These are phyloP conservation scores for Lissocephala sabroskyi DNA, from an alignment of 2,888 invertebrate species.

Conservation along the genomic window DNA sequence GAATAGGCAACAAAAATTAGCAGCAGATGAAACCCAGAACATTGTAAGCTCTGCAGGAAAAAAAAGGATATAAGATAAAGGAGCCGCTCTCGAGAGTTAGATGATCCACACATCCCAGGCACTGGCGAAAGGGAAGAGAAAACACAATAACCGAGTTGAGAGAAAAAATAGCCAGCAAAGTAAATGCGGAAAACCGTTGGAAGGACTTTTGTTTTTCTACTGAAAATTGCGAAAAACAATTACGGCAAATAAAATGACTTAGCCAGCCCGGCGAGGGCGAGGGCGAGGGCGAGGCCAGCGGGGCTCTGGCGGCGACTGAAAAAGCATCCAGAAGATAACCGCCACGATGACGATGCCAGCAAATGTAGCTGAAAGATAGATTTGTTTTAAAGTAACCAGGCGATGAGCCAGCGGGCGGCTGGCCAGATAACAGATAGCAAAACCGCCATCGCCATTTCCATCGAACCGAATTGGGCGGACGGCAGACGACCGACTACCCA, in stretches of 20 bases:
- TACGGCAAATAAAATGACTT: constrained; percentile 2
- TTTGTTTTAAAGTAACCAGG: constrained; percentile 26
- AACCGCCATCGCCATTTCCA: no score
- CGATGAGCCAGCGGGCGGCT: background rate
- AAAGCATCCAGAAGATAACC: background rate
- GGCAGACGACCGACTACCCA: no score
- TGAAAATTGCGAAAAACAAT: constrained; percentile 3
- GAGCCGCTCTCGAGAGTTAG: no score
- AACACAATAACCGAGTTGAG: background rate
- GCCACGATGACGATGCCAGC: background rate
- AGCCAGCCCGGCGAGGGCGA: background rate
- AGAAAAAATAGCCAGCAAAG: background rate
- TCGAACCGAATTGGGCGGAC: no score
- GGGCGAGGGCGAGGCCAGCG: background rate
- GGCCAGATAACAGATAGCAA: background rate
- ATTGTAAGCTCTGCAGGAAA: no score
- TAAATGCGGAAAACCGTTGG: no score
- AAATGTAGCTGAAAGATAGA: constrained; percentile 21
- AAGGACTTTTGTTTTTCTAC: no score
- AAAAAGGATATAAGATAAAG: no score
- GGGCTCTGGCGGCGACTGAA: background rate
- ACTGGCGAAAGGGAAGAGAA: no score
- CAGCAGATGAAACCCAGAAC: no score
- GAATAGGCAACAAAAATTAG: no score
- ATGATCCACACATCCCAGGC: no score